Evolutionary conservation across 53 echinoderm and acorn worm genomes (phyloP), one percentile per base, ranked within the genome.

Genomic region (Echinarachnius parma): DNA sequence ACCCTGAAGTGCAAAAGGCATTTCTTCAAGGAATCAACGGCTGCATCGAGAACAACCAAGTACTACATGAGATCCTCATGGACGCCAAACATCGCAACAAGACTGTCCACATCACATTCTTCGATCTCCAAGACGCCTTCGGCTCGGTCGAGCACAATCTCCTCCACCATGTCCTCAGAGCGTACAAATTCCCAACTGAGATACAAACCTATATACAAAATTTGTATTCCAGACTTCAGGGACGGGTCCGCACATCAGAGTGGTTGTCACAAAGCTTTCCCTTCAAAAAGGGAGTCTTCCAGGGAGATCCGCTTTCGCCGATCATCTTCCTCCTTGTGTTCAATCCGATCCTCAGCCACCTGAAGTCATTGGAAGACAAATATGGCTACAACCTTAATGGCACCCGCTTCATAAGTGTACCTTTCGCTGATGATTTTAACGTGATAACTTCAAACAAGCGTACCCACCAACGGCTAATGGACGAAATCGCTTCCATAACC

Each of bases 301-400:
- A 64, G 46, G 48, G 34, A 13, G 39, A 14, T 20, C 62, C 50
- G 10, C 28, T 78, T 32, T 62, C 52, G 18, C 62, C 62, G 21
- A 66, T 78, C 23, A 78, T 78, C 26, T 78, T 78, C 28, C 27
- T 65, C 16, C 53, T 64, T 25, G 53, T 65, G 26, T 78, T 78
- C 56, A 52, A 66, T 26, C 79, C 79, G 8, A 64, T 78, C 55
- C 34, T 78, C 27, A 36, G 54, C 54, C 65, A 78, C 28, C 54
- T 78, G 3, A 65, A 78, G 28, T 42, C 14, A 28, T 36, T 53
- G 26, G 53, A 65, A n/a, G 55, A 34, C 4, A 53, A 18, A 23
- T n/a, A 54, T 27, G 79, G 64, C 19, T 78, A 65, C 29, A 53
- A 52, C 55, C 47, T 78, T 14, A 48, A 62, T 16, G 60, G 77